Base-by-base conservation (phyloP, 2,113 vertebrate species). In the cat (Felis catus) region DNA sequence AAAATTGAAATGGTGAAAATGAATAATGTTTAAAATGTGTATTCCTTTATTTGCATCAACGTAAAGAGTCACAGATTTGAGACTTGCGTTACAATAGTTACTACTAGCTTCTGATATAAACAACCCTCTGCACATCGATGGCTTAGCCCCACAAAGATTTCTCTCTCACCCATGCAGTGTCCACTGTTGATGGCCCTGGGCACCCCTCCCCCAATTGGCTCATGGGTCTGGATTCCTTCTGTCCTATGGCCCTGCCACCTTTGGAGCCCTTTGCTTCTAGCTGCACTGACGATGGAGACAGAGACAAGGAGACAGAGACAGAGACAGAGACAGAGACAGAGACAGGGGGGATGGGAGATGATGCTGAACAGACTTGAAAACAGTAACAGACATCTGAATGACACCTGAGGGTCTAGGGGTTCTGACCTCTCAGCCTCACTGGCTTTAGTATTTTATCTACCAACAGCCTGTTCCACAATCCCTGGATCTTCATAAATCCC, bases 231-330 rank as follows among this genome's bases (percentile, higher is more conserved):
- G n/a, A 48, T 31, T 7, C 41, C 27, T 33, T 70, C 78, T n/a
- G 14, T 7, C 6, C 18, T 84, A 4, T 3, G 5, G n/a, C 9
- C 5, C 12, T 78, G 41, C 9, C 12, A 5, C 48, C 45, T 68
- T 68, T 78, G 61, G 71, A 55, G 41, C 9, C 15, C 29, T 85
- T 21, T 23, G 23, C 9, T 83, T 31, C 12, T 15, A 58, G 45
- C 31, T 23, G 4, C 8, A 76, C 27, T 23, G 29, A 74, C 11
- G 21, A 15, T 53, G 4, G 5, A 23, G 45, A 55, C 48, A 89
- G 15, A 31, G 10, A 31, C 0, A 2, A 6, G 63, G 7, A 12
- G 9, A 13, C 0, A 1, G 10, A 33, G 21, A 25, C 33, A 45
- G 5, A 23, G 45, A n/a, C n/a, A n/a, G n/a, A 12, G 9, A 13